Base-by-base conservation (phyloP, 64 coral and sea anemone species). In the Montipora cactus region DNA sequence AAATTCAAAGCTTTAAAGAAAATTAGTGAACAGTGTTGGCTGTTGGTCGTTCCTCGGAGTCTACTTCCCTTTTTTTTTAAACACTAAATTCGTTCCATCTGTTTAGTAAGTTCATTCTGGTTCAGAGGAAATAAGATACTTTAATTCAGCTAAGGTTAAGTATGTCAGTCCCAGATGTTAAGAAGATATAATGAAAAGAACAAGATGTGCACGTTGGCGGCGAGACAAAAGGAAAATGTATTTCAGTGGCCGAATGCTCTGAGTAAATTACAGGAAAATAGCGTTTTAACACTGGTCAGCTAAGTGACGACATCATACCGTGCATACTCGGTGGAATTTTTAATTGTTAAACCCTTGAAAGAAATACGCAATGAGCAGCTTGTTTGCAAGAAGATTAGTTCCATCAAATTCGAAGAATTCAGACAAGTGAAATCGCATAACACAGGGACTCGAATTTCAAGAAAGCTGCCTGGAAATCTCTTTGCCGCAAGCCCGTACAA, bases 141-240 rank as follows among this genome's bases (percentile, higher is more conserved):
- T 14, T 8, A 3, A 4, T 23, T 8, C 20, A 71, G 4, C 46
- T 78, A 15, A 18, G 47, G 45, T 19, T 78, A 76, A 73, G 69
- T 73, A 21, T 19, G 21, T 23, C 21, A n/a, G 16, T 72, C 69
- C 15, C 74, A 45, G 5, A 76, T 76, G 25, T 76, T 46, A 84
- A 16, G 49, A 79, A 8, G 49, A 62, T 62, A 62, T 61, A 8
- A 21, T 8, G 57, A 15, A 67, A 6, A 5, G 45, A 84, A 67
- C 37, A 46, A 19, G 81, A 84, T 67, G 9, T 55, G 52, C 11
- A 67, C 4, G 44, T 68, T 84, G 66, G 81, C 59, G 81, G 81
- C 8, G 81, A 58, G 59, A 84, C 81, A 76, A 76, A 76, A 8
- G 19, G n/a, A 4, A 11, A 37, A 2, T 76, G 25, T 44, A 45